These are phyloP conservation scores for Mamestra brassicae DNA, from an alignment of 2,888 invertebrate species.

Conservation along the genomic window DNA sequence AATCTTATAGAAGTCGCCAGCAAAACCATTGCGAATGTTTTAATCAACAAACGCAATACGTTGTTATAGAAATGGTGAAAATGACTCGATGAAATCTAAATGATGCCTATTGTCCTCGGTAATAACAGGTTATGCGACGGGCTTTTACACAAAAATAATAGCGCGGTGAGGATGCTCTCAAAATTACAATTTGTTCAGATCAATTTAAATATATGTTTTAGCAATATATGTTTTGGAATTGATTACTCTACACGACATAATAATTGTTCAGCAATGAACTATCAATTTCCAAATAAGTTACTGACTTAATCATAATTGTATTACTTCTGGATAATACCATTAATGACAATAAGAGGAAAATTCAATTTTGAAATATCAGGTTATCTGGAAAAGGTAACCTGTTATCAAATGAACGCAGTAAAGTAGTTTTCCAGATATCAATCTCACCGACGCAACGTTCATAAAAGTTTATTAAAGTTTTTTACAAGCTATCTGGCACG, in stretches of 20 bases:
- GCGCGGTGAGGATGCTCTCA: background rate
- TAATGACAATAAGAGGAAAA: background rate
- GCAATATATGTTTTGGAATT: background rate
- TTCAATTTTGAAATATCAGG: background rate
- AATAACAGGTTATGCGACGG: constrained; percentile 61
- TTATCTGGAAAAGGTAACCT: background rate
- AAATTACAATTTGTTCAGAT: background rate
- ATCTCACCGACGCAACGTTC: constrained; percentile 16
- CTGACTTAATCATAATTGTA: too few relatives aligned
- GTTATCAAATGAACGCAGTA: background rate
- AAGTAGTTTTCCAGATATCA: constrained; percentile 22
- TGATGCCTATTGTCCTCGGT: constrained; percentile 72
- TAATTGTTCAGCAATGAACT: background rate
- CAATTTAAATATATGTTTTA: background rate
- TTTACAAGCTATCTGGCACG: constrained; percentile 52
- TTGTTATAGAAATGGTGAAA: constrained; percentile 63
- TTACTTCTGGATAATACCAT: too few relatives aligned
- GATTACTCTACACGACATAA: background rate
- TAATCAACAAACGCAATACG: constrained; percentile 57
- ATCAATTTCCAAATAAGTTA: too few relatives aligned
- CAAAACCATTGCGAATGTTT: constrained; percentile 69
- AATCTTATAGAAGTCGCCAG: constrained; percentile 68
- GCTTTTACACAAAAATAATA: constrained; percentile 32
- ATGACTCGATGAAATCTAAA: constrained; percentile 77
- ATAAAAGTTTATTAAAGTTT: constrained; percentile 36